Evolutionary conservation across 23 tunicate species (phyloP), one percentile per base, ranked within the genome.

Genomic region (Ciona savignyi): DNA sequence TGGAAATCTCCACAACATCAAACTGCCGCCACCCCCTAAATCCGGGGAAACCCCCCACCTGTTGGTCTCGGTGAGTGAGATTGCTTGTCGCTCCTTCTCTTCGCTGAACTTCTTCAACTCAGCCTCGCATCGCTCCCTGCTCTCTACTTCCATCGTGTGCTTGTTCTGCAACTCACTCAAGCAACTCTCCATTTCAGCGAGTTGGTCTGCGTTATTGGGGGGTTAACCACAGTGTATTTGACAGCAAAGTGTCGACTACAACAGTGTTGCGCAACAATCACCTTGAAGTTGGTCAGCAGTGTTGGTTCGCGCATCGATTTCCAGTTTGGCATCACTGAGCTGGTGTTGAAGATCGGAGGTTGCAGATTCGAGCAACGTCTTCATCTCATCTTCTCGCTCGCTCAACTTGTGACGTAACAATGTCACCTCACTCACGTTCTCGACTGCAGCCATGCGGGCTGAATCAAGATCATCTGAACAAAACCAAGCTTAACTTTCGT

Each of bases 21-120:
- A n/a, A n/a, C n/a, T n/a, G n/a, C n/a, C n/a, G n/a, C n/a, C n/a
- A n/a, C n/a, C n/a, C n/a, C n/a, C n/a, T n/a, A n/a, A 42, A 42
- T 6, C 15, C 15, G 9, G 15, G 9, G 15, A 42, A 42, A 42
- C 15, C 9, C 15, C 26, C 25, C 2, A 72, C 76, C 64, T 72
- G 64, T 48, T 74, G 24, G 78, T 60, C 62, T 74, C 78, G 29
- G 65, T 74, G 49, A 74, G 29, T 23, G 25, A 32, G 2, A 29
- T 30, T 27, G 68, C 23, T 60, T 74, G 78, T 62, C 78, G 19
- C 29, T 74, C 78, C 28, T 60, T 60, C 25, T 74, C 78, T 63
- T 74, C 68, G 4, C 62, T 49, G 1, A 74, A 31, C 3, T 60
- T 62, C 25, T 26, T 4, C 51, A 74, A 27, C 30, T 74, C 69